phyloP scores from a whole-genome alignment of 2,113 vertebrate genomes.

The Psilopsiagon aurifrons region DNA sequence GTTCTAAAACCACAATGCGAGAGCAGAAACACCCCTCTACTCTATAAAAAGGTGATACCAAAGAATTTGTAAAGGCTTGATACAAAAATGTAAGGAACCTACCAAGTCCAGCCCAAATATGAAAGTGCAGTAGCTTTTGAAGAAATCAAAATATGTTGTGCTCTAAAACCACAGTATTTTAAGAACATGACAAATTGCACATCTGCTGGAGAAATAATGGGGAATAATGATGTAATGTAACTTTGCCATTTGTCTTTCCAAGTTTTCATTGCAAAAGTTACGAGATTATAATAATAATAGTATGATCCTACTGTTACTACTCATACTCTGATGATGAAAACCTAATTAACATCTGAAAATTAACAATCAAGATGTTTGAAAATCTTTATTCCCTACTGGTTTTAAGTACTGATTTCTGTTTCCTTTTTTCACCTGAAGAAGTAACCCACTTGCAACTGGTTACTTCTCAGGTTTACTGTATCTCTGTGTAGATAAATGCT shows the following conservation, averaged over 20 bases:
- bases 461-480: neutral
- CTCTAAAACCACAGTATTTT: neutral
- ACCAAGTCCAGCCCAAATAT: neutral
- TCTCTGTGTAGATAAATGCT: neutral
- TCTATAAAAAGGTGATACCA: neutral
- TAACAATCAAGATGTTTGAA: neutral
- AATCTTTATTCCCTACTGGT: neutral
- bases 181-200: neutral
- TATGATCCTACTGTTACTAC: neutral
- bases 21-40: rapidly evolving
- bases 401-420: neutral
- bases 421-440: neutral
- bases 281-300: neutral
- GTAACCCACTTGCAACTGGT: neutral
- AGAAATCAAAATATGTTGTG: neutral
- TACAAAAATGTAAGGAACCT: neutral
- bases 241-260: neutral
- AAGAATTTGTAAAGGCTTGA: neutral
- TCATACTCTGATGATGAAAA: neutral
- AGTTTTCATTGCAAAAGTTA: neutral
- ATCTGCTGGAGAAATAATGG: neutral
- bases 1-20: neutral
- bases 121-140: neutral
- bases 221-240: neutral
- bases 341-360: neutral